A percentile compares a stretch with the other conserved stretches of the same genome.
Conservation (phyloP, 2,113 vertebrate genomes). For the Melanerpes aurifrons region DNA sequence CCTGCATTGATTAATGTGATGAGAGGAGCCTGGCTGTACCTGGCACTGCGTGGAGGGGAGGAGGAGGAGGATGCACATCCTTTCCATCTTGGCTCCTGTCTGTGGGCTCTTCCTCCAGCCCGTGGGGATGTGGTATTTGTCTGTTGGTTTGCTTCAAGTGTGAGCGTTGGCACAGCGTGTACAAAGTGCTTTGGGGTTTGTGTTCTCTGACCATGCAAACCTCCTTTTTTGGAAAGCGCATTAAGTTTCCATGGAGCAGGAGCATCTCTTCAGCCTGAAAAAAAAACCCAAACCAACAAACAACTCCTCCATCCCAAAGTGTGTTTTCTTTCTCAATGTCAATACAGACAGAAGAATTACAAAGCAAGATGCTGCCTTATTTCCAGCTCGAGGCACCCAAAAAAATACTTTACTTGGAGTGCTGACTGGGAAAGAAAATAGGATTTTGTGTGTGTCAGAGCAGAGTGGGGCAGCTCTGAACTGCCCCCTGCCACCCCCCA, state of each 20-base stretch:
- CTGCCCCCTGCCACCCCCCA: accelerated
- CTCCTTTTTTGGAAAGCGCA: background rate
- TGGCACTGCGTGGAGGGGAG: background rate
- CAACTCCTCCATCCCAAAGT: too few species aligned
- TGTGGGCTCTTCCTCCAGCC: background rate
- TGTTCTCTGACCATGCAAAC: background rate
- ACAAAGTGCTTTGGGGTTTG: background rate
- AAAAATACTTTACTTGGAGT: accelerated
- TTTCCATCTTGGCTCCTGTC: background rate
- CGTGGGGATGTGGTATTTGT: background rate
- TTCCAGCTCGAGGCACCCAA: background rate
- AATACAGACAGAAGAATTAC: background rate
- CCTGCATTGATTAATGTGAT: background rate
- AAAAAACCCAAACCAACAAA: background rate
- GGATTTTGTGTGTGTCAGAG: background rate
- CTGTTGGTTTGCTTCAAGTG: background rate
- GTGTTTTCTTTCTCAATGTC: background rate
- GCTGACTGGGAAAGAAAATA: background rate
- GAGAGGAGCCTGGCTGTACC: constrained; percentile 7
- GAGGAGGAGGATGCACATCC: background rate
- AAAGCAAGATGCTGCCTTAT: background rate
- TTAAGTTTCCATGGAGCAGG: background rate
- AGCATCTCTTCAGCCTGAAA: background rate
- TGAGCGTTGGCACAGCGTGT: accelerated
- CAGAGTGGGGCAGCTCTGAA: background rate